phyloP scores from a whole-genome alignment of 2,797 vertebrate species.

The Nasua narica region DNA sequence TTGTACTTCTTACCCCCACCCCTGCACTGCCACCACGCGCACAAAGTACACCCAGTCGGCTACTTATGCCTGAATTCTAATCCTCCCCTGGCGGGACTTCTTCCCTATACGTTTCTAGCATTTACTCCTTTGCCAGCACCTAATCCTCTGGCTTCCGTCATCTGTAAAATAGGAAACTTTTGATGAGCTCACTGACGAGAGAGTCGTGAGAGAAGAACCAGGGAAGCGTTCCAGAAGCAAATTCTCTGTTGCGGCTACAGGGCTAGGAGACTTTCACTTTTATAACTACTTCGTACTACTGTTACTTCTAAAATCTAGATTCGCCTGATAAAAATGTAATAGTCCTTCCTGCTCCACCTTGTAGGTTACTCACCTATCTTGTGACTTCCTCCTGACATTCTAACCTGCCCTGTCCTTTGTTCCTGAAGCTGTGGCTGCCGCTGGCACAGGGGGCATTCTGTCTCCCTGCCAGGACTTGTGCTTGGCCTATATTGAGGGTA shows the following conservation, averaged over 20 bases:
- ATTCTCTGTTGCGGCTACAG: not conserved
- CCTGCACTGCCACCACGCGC: not conserved
- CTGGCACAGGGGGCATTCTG: constrained; percentile 33
- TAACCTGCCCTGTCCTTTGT: constrained; percentile 45
- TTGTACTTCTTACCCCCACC: not conserved
- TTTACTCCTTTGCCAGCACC: not conserved
- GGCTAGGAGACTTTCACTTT: not conserved
- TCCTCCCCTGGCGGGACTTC: not conserved
- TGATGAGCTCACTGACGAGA: not conserved
- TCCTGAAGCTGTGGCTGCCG: constrained; percentile 14
- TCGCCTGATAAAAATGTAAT: constrained; percentile 17
- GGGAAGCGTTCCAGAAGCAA: not conserved
- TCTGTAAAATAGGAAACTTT: not conserved
- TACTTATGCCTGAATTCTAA: not conserved
- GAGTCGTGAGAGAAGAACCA: not conserved
- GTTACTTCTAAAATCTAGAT: constrained; percentile 26
- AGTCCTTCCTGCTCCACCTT: constrained; percentile 59
- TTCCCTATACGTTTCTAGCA: not conserved
- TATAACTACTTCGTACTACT: not conserved
- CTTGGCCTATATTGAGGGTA: not conserved
- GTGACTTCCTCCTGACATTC: constrained; percentile 68
- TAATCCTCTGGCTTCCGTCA: not conserved
- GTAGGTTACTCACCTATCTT: constrained; percentile 42
- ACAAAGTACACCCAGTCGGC: not conserved
- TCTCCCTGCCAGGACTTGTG: constrained; percentile 35